Percentiles rank a stretch among this genome's conserved stretches.
phyloP scores from a whole-genome alignment of 2,113 vertebrate species.

The Salvelinus alpinus region DNA sequence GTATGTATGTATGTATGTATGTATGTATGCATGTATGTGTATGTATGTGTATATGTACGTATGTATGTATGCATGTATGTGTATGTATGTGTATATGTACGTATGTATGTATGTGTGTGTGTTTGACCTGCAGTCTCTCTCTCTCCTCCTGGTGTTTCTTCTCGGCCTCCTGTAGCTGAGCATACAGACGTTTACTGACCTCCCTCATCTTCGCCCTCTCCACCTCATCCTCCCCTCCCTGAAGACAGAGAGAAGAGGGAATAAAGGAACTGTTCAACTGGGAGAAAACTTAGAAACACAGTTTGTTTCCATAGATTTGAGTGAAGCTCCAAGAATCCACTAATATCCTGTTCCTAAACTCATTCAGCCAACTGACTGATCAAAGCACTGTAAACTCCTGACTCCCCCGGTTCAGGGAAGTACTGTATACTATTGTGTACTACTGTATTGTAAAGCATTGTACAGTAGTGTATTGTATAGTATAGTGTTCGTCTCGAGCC shows the following conservation, averaged over 20 bases:
- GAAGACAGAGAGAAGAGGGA: not conserved
- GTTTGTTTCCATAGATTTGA: not conserved
- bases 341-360: too few relatives aligned
- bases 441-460: too few relatives aligned
- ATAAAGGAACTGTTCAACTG: not conserved
- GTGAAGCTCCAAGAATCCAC: too few relatives aligned
- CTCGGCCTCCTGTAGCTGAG: constrained; percentile 81
- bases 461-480: too few relatives aligned
- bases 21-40: not conserved
- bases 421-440: too few relatives aligned
- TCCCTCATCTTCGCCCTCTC: constrained; percentile 80
- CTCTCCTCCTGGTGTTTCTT: constrained; percentile 81
- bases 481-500: too few relatives aligned
- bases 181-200: constrained; percentile 78
- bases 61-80: not conserved
- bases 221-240: constrained; percentile 71
- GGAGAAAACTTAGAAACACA: not conserved
- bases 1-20: not conserved
- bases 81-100: not conserved
- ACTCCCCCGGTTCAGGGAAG: too few relatives aligned
- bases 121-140: constrained; percentile 80
- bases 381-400: too few relatives aligned
- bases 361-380: too few relatives aligned
- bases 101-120: not conserved
- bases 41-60: not conserved